Conservation (phyloP, 2,888 invertebrate species). For the Dorcus parallelipipedus region DNA sequence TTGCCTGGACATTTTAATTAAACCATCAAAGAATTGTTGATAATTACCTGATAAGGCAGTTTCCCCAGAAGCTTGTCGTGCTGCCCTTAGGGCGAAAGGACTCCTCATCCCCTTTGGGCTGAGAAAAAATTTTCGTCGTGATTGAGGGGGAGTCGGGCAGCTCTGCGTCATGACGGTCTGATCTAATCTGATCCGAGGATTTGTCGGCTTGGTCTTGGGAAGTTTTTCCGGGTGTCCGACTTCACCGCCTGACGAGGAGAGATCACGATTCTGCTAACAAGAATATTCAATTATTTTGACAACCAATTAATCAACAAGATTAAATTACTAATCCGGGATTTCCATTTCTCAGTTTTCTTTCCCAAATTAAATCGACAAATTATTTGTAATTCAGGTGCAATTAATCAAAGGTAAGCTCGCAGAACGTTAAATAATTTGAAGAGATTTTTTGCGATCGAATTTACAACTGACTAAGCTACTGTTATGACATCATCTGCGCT, state of each 20-base stretch:
- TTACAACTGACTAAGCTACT: no score
- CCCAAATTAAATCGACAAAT: no score
- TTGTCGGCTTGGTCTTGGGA: conserved; percentile 59
- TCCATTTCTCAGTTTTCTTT: no score
- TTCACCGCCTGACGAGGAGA: conserved; percentile 25
- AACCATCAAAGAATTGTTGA: no score
- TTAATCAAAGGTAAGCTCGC: no score
- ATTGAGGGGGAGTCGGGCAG: conserved; percentile 79
- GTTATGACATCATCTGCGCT: no score
- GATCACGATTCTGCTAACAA: conserved; percentile 24
- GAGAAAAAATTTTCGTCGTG: conserved; percentile 74
- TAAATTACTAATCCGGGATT: no score
- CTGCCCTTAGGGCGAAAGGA: conserved; percentile 63
- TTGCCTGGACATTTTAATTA: no score
- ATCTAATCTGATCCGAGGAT: conserved; percentile 39
- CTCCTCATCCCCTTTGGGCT: conserved; percentile 77
- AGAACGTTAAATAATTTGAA: no score
- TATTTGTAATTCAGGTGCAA: no score
- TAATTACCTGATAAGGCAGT: conserved; percentile 66
- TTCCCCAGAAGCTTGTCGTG: conserved; percentile 52
- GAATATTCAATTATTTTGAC: neutral
- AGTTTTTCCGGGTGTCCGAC: conserved; percentile 55
- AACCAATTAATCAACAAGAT: no score
- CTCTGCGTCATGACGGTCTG: conserved; percentile 64
- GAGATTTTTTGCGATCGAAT: no score